Evolutionary conservation across 2,113 vertebrate genomes (phyloP).

Genomic region (Lepus americanus): DNA sequence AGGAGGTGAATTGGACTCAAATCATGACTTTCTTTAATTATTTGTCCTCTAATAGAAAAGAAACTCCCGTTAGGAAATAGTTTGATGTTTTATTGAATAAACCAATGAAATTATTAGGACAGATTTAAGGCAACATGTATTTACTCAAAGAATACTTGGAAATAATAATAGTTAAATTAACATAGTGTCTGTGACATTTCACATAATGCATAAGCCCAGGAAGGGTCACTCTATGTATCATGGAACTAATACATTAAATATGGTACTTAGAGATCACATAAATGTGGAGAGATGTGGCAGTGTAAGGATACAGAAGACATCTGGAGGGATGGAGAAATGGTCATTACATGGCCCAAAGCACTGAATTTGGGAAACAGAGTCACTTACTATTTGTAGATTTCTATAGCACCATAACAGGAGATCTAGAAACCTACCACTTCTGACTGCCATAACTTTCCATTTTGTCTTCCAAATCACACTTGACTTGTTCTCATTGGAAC

Average conservation of each 20-base stretch:
- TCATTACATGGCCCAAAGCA: background rate
- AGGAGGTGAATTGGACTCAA: slow-evolving; percentile 11
- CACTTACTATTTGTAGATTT: background rate
- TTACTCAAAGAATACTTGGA: background rate
- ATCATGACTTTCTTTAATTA: slow-evolving; percentile 57
- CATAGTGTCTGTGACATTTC: background rate
- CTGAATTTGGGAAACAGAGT: background rate
- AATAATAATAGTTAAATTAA: background rate
- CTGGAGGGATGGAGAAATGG: background rate
- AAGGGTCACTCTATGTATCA: background rate
- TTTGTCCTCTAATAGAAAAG: slow-evolving; percentile 25
- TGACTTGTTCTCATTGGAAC: background rate
- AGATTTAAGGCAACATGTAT: background rate
- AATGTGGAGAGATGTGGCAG: background rate
- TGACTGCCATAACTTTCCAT: background rate
- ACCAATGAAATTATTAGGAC: background rate
- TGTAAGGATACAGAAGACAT: background rate
- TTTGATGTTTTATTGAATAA: background rate
- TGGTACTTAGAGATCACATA: background rate
- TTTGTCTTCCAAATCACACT: background rate
- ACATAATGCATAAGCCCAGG: background rate
- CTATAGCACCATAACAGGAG: too few species aligned
- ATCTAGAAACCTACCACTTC: background rate
- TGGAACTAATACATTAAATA: background rate
- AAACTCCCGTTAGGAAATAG: background rate